Evolutionary conservation across 1,140 invertebrate species (phyloP).

Genomic region (Apis mellifera): Amel_HAv3.1 CM009931.2:26331001-26331500

Average conservation of each 20-base stretch:
- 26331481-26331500: not conserved
- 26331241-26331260: slow-evolving; percentile 49
- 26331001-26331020: not conserved
- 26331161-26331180: slow-evolving; percentile 32
- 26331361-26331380: too few relatives aligned
- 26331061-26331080: not conserved
- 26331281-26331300: slow-evolving; percentile 40
- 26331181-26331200: slow-evolving; percentile 40
- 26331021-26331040: not conserved
- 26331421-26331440: too few relatives aligned
- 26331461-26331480: too few relatives aligned
- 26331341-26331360: not conserved
- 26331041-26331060: not conserved
- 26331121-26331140: not conserved
- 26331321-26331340: slow-evolving; percentile 10
- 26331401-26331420: too few relatives aligned
- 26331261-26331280: slow-evolving; percentile 46
- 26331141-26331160: not conserved
- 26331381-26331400: not conserved
- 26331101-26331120: too few relatives aligned
- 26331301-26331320: not conserved
- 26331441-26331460: too few relatives aligned
- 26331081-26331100: too few relatives aligned
- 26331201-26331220: slow-evolving; percentile 53
- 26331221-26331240: slow-evolving; percentile 59